Base-by-base conservation (phyloP, 1,140 invertebrate species). In the Dinothrombium tinctorium region DNA sequence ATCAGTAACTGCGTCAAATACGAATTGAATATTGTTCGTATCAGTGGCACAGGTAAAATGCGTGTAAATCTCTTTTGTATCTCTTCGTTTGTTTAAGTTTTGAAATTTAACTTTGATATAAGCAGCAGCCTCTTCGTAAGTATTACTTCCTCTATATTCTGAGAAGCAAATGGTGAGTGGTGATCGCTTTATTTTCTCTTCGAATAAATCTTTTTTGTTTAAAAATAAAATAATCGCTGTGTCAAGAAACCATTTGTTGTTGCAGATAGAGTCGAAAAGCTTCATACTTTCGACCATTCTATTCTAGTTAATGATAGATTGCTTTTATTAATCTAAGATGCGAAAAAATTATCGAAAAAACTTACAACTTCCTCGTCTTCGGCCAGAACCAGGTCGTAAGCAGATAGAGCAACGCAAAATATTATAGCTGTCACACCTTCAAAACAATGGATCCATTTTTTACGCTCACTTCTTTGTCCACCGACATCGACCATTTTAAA, bases 401-500 rank as follows among this genome's bases (percentile, higher is more conserved):
- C 87, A 45, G 86, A 94, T 74, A 99, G 84, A 51, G 94, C 92
- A 43, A 98, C 94, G 65, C 92, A 98, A 66, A 99, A 99, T 55
- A 99, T 98, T 57, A 99, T 98, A 56, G 94, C 92, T 44, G 92
- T 98, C 14, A 98, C 94, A 59, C 92, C 92, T 66, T 98, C 92
- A 64, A 99, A 99, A 68, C 94, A 99, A 60, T 99, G 92, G 58
- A 98, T 96, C 92, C 92, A 99, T 64, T 99, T 99, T 68, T 98
- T 99, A 57, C 94, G 69, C 64, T 99, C 94, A 37, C 89, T 96
- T 54, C 94, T 70, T 63, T 95, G 87, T 33, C 89, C 89, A 51
- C 87, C 90, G 41, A 96, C 87, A 62, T 96, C 89, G 63, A 96
- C 86, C 67, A 87, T 76, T 86, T 96, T 96, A 69, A 98, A 99